These are phyloP conservation scores for Pantherophis alleghaniensis DNA, from an alignment of 2,797 vertebrate genomes.

Conservation along the genomic window DNA sequence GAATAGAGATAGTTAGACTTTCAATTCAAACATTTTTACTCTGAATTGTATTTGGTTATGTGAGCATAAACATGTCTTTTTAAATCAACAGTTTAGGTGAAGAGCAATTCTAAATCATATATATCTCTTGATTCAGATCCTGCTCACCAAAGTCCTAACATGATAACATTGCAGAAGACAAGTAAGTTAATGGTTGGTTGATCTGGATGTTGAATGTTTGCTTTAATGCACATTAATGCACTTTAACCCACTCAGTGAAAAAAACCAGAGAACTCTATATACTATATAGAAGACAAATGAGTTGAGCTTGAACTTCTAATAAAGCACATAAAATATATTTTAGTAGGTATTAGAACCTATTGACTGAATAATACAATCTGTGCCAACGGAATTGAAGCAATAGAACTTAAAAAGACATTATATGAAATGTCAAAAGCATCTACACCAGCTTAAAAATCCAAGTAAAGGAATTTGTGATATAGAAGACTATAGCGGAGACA, in stretches of 20 bases:
- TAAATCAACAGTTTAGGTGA: background rate
- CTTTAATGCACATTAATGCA: background rate
- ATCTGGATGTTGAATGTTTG: background rate
- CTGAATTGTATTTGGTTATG: background rate
- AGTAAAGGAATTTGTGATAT: background rate
- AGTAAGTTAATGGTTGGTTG: background rate
- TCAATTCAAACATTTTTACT: background rate
- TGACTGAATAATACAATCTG: background rate
- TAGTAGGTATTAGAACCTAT: background rate
- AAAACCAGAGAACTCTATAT: background rate
- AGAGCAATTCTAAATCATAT: background rate
- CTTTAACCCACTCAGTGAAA: background rate
- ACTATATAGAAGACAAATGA: background rate
- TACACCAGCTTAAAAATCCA: background rate
- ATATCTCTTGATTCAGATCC: background rate
- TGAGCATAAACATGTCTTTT: background rate
- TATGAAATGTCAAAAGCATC: background rate
- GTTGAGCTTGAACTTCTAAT: background rate
- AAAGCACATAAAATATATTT: background rate
- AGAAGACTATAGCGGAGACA: background rate
- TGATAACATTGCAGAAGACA: background rate
- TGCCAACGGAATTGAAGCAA: background rate
- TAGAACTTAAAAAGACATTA: background rate
- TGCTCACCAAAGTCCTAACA: background rate
- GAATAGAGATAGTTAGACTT: background rate